phyloP scores from a whole-genome alignment of 2,113 vertebrate genomes.

The Sus scrofa region DNA sequence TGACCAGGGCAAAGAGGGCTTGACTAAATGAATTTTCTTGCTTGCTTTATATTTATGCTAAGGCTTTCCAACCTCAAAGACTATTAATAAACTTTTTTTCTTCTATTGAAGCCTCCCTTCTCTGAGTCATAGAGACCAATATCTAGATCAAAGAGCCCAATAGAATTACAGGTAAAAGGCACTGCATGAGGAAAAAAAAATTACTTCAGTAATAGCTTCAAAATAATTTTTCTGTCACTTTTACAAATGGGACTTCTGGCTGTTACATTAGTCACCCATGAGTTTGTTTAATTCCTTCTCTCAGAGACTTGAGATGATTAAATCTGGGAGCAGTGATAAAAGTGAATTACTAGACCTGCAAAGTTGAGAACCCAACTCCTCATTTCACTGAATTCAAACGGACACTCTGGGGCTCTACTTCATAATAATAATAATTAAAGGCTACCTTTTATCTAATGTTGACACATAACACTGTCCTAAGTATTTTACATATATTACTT shows the following conservation, averaged over 20 bases:
- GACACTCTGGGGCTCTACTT: neutral
- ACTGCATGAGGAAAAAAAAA: neutral
- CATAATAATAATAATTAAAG: neutral
- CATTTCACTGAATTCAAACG: neutral
- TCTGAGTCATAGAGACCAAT: neutral
- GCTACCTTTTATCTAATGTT: neutral
- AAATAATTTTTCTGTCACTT: slow-evolving; percentile 64
- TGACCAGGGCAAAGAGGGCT: neutral
- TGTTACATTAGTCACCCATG: slow-evolving; percentile 17
- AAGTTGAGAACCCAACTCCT: neutral
- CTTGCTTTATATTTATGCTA: neutral
- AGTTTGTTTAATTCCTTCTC: slow-evolving; percentile 44
- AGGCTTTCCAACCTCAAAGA: neutral
- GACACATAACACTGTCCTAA: neutral
- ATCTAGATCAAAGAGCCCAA: neutral
- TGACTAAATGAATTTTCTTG: neutral
- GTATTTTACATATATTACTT: neutral
- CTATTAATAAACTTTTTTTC: neutral
- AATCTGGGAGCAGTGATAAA: neutral
- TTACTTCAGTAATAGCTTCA: slow-evolving; percentile 8
- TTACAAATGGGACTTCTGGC: slow-evolving; percentile 34
- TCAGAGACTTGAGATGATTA: slow-evolving; percentile 7
- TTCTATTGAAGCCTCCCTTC: neutral
- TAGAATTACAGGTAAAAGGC: slow-evolving; percentile 39
- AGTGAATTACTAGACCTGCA: neutral